Base-by-base conservation (phyloP, 2,888 invertebrate species). In the Erpobdella octoculata region DNA sequence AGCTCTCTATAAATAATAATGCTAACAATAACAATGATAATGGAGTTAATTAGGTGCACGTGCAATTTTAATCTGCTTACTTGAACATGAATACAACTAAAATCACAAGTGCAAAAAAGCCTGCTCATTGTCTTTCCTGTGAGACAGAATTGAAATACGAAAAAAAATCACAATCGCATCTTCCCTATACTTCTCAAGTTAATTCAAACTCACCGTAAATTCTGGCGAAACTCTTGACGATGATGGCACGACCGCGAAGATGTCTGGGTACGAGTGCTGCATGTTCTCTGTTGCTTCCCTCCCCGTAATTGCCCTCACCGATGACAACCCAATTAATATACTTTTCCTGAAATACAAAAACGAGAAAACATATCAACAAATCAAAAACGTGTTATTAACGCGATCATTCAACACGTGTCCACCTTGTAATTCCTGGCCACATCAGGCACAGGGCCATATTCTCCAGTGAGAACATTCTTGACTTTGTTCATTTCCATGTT, bases 241-340 rank as follows among this genome's bases (percentile, higher is more conserved):
- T 98, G 81, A 98, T 96, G 75, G 97, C 98, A 48, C 93, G 86
- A 0, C 95, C 98, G 71, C 87, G 87, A 53, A 88, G 83, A 83
- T 97, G 97, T 71, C 98, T 86, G 0, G 98, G 98, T 85, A 99
- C 98, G 61, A 98, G 86, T 72, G 98, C 98, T 77, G 98, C 98
- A 86, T 98, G 98, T 85, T 99, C 98, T 83, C 98, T 88, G 71
- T 84, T 85, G 75, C 85, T 85, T 71, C 86, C 86, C 75, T 86
- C 86, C 75, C 88, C 89, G 81, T 89, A 89, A 81, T 89, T 89
- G 78, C 88, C 88, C 80, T 89, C 89, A 68, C 88, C 89, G 75
- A 89, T 85, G 0, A 93, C 94, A 69, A 90, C 90, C 97, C 97
- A 98, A 76, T 77, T 76, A 9, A 91, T 85, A 70, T 88, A 88